Percentiles rank a stretch among this genome's conserved stretches.
phyloP scores from a whole-genome alignment of 2,113 vertebrate species.

The Varanus salvator region DNA sequence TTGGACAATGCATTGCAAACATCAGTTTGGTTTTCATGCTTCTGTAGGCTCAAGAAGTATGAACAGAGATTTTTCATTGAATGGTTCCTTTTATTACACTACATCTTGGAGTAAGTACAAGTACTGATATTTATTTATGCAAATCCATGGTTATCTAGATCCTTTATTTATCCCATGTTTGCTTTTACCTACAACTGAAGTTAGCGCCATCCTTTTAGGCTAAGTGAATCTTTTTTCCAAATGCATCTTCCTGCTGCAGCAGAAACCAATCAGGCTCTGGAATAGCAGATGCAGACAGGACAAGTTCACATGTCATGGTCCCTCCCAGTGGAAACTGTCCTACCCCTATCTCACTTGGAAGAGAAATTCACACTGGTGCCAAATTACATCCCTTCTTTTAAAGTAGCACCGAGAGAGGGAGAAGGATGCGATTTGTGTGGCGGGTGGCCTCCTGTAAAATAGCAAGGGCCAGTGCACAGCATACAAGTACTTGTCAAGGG shows the following conservation, averaged over 20 bases:
- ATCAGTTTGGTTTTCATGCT: neutral
- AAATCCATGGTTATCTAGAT: neutral
- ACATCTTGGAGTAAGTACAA: neutral
- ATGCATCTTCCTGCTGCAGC: too few relatives aligned
- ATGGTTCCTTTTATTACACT: neutral
- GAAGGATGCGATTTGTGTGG: too few relatives aligned
- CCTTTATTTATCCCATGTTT: neutral
- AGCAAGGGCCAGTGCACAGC: too few relatives aligned
- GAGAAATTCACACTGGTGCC: neutral
- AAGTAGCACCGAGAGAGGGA: neutral
- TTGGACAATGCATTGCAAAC: neutral
- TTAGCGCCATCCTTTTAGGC: neutral
- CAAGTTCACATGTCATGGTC: neutral
- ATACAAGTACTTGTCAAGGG: too few relatives aligned
- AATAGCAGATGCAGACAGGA: neutral
- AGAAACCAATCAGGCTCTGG: too few relatives aligned
- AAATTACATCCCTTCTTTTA: neutral
- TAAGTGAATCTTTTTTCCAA: neutral
- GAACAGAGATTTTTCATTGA: neutral
- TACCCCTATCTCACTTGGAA: neutral
- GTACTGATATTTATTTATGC: neutral
- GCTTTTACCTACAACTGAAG: neutral
- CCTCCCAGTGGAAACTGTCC: neutral
- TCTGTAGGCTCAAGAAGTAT: neutral
- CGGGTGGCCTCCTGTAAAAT: too few relatives aligned